A percentile compares a stretch with the other conserved stretches of the same genome.
Evolutionary conservation across 2,797 vertebrate genomes (phyloP).

Genomic region (Glossophaga mutica): DNA sequence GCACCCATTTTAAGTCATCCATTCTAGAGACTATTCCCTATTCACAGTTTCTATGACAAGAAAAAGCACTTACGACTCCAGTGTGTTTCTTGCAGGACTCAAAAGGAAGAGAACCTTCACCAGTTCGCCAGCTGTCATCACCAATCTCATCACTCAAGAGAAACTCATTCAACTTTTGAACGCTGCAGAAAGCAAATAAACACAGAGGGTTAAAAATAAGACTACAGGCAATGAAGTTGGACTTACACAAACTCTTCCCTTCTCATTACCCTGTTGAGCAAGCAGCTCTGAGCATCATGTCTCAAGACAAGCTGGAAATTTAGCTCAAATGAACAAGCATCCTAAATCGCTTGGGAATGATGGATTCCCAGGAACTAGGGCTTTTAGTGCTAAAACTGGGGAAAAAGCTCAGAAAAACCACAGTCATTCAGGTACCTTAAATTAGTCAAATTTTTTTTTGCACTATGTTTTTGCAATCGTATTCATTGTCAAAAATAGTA

Average conservation of each 20-base stretch:
- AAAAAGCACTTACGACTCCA: conserved; percentile 86
- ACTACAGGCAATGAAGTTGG: not conserved
- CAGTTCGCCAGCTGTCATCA: conserved; percentile 93
- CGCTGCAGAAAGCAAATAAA: conserved; percentile 81
- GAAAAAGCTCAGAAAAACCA: not conserved
- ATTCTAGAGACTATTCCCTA: not conserved
- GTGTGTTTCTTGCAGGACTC: conserved; percentile 91
- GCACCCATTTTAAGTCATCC: not conserved
- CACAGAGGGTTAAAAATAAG: not conserved
- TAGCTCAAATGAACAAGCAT: not conserved
- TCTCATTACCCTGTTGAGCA: not conserved
- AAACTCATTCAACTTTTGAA: conserved; percentile 97
- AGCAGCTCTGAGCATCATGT: not conserved
- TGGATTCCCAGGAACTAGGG: not conserved
- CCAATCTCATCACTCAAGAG: conserved; percentile 98
- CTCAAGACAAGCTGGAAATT: not conserved
- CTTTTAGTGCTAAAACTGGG: not conserved
- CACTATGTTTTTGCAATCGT: not conserved
- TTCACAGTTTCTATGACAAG: not conserved
- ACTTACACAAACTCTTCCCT: not conserved
- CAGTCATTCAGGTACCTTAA: not conserved
- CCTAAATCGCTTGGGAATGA: not conserved
- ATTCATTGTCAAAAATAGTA: not conserved
- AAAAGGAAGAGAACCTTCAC: conserved; percentile 85
- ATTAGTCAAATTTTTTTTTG: not conserved